Evolutionary conservation across 2,113 vertebrate species (phyloP).

Genomic region (Phycodurus eques): DNA sequence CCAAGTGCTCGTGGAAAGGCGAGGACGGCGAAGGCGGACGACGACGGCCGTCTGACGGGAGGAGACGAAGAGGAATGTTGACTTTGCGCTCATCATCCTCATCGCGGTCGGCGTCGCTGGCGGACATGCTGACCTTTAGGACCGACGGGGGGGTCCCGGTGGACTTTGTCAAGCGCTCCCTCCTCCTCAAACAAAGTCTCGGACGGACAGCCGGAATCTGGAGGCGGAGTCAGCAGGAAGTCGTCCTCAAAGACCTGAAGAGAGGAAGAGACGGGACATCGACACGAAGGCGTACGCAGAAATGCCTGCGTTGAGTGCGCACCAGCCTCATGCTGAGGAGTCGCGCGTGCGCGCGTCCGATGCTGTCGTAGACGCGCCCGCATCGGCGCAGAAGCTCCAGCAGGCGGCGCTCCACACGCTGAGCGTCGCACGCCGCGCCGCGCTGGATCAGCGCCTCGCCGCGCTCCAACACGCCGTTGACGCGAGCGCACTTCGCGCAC

Average conservation of each 20-base stretch:
- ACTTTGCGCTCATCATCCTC: not conserved
- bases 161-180: constrained; percentile 7
- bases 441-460: constrained; percentile 77
- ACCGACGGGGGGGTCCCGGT: constrained; percentile 11
- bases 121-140: constrained; percentile 15
- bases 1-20: constrained; percentile 64
- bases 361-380: constrained; percentile 68
- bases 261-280: not conserved
- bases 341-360: constrained; percentile 73
- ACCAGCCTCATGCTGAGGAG: constrained; percentile 84
- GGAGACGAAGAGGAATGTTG: not conserved
- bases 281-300: too few species aligned
- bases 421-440: constrained; percentile 62
- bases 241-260: constrained; percentile 77
- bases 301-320: not conserved
- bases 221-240: constrained; percentile 56
- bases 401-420: constrained; percentile 69
- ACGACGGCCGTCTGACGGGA: constrained; percentile 7
- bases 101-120: not conserved
- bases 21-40: constrained; percentile 24
- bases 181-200: constrained; percentile 65
- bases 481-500: constrained; percentile 60
- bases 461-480: constrained; percentile 69
- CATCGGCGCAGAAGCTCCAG: constrained; percentile 73
- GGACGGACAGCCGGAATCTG: constrained; percentile 69